A percentile compares a stretch with the other conserved stretches of the same genome.
Conservation (phyloP, 2,797 vertebrate genomes). For the Spea hammondii region DNA sequence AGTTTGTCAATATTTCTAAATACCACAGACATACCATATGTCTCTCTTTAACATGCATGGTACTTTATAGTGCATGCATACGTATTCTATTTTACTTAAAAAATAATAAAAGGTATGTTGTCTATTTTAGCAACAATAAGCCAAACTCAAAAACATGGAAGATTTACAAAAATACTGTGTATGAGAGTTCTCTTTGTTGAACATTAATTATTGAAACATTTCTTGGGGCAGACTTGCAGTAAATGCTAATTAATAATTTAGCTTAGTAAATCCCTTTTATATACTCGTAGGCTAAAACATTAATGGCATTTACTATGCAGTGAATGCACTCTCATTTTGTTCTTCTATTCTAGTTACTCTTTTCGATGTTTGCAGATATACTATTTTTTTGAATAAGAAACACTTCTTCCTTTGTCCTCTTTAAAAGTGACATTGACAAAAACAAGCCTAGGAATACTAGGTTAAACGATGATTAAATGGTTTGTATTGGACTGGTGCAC, state of each 20-base stretch:
- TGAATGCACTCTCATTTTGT: slow-evolving; percentile 20
- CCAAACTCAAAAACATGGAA: background rate
- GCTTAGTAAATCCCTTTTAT: slow-evolving; percentile 44
- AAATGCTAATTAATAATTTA: slow-evolving; percentile 52
- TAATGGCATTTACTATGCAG: slow-evolving; percentile 36
- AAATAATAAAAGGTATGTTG: slow-evolving; percentile 3
- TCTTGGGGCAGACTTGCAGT: slow-evolving; percentile 43
- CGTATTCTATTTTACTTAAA: background rate
- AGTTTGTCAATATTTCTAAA: too few species aligned
- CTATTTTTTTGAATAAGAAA: too few species aligned
- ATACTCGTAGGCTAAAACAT: slow-evolving; percentile 51
- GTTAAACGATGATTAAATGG: too few species aligned
- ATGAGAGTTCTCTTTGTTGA: slow-evolving; percentile 31
- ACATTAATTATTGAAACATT: slow-evolving; percentile 49
- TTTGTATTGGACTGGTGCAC: too few species aligned
- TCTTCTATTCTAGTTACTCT: slow-evolving; percentile 26
- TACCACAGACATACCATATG: background rate
- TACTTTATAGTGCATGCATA: slow-evolving; percentile 13
- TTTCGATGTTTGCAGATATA: background rate
- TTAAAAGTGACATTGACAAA: too few species aligned
- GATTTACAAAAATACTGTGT: slow-evolving; percentile 20
- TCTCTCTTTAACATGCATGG: slow-evolving; percentile 15
- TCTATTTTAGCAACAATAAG: background rate
- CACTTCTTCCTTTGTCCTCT: too few species aligned
- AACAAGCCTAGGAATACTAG: too few species aligned